Evolutionary conservation across 2,888 invertebrate genomes (phyloP), one percentile per base, ranked within the genome.

Genomic region (Dicranocentrus wangi): DNA sequence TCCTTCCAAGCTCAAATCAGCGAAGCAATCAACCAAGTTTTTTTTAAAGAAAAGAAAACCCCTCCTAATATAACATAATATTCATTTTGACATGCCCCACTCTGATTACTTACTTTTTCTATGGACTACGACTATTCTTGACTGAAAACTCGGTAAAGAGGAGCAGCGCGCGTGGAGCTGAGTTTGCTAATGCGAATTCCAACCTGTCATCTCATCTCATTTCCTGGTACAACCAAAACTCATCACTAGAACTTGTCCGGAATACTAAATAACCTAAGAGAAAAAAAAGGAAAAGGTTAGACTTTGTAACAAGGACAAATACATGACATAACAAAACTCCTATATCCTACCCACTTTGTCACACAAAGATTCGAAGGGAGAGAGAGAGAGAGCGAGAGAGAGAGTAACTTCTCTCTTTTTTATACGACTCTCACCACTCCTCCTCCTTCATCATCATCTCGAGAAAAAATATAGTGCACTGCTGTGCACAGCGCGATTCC

Each of bases 191-290:
- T 66, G 60, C 19, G 78, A 53, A 83, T 80, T 82, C 80, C 82
- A 76, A 81, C 76, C 80, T 83, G 83, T 83, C 82, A 82, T 83
- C 76, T 75, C 81, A 83, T 76, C 81, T 66, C 69, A 68, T 83
- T 79, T 82, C 79, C 47, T 78, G 69, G 66, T 73, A 81, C 81
- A 81, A 81, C 70, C 70, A 70, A 76, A 76, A 75, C 75, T 81
- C 81, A 81, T 81, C 81, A 76, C 75, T 32, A 28, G 10, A 28
- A 81, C 81, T 69, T 76, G 76, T 25, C 43, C 65, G 25, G 81
- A 82, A 77, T 81, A 69, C 81, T 66, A 82, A 81, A 65, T 61
- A 81, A 65, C 69, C 61, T 17, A 19, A 69, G 47, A 60, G 68
- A 69, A 68, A 77, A 68, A 69, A 60, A 43, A 68, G 69, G 39